A percentile compares a stretch with the other conserved stretches of the same genome.
Evolutionary conservation across 1,140 invertebrate species (phyloP).

Genomic region (Glomeris maerens): DNA sequence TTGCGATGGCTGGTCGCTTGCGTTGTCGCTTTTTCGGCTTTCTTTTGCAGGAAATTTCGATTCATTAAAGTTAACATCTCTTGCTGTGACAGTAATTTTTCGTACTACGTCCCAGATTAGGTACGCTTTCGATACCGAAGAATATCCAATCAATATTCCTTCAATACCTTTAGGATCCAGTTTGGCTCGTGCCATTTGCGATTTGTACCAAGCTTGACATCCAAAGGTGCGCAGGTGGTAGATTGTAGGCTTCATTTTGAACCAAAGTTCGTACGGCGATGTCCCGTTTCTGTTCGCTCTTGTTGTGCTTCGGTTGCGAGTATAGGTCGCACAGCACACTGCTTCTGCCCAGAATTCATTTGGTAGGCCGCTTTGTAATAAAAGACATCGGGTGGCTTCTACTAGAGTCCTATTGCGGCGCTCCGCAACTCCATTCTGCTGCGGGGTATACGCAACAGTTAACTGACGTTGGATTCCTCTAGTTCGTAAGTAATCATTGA

Average conservation of each 20-base stretch:
- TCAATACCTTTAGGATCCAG: no score
- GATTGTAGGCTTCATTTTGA: slow-evolving; percentile 31
- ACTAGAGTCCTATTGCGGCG: slow-evolving; percentile 29
- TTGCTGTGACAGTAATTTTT: no score
- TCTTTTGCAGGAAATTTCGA: no score
- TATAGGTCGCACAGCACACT: slow-evolving; percentile 23
- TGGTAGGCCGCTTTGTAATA: slow-evolving; percentile 1
- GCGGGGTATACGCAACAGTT: slow-evolving; percentile 27
- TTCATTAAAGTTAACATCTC: no score
- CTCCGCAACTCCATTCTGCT: slow-evolving; percentile 31
- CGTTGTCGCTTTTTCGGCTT: no score
- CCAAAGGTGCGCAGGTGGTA: slow-evolving; percentile 35
- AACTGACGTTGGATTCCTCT: slow-evolving; percentile 26
- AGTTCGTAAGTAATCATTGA: slow-evolving; percentile 9
- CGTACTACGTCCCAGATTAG: no score
- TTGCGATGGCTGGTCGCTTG: no score
- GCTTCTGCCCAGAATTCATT: slow-evolving; percentile 3
- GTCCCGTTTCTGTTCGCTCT: slow-evolving; percentile 28
- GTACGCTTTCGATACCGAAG: no score
- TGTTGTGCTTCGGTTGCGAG: slow-evolving; percentile 32
- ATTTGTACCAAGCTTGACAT: slow-evolving; percentile 29
- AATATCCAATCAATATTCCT: no score
- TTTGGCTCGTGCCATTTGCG: no score
- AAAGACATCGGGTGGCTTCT: neutral
- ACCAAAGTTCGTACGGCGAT: slow-evolving; percentile 31